Evolutionary conservation across 2,113 vertebrate genomes (phyloP).

Genomic region (Marmota flaviventris): DNA sequence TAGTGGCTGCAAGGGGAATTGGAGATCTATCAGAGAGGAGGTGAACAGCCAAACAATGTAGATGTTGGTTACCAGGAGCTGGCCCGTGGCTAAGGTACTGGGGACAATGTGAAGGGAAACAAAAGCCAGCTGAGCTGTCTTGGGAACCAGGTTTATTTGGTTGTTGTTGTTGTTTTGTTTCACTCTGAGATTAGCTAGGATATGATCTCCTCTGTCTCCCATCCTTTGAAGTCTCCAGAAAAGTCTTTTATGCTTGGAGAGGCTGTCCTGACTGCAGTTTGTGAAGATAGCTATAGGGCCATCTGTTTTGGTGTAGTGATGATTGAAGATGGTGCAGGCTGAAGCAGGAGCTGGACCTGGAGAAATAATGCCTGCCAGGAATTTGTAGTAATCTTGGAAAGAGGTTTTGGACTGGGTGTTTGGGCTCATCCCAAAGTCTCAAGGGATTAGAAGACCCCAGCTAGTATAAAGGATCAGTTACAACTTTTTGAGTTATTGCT

Average conservation of each 20-base stretch:
- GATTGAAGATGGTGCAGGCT: neutral
- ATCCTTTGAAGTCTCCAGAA: slow-evolving; percentile 44
- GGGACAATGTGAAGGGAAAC: neutral
- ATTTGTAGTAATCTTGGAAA: neutral
- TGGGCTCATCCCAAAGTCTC: neutral
- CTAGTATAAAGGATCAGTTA: neutral
- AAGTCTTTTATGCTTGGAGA: neutral
- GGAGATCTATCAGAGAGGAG: neutral
- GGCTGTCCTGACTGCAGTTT: neutral
- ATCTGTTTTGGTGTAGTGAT: neutral
- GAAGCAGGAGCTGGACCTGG: neutral
- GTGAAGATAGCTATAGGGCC: neutral
- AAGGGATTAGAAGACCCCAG: neutral
- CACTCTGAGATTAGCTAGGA: neutral
- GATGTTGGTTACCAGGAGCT: neutral
- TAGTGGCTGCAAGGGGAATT: neutral
- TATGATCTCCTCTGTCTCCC: neutral
- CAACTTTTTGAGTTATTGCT: neutral
- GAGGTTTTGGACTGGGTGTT: neutral
- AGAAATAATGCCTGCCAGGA: neutral
- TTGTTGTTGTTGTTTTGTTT: neutral
- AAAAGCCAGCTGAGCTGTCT: neutral
- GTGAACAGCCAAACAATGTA: neutral
- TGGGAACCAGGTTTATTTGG: neutral
- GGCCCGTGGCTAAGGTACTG: neutral